phyloP scores from a whole-genome alignment of 2,888 invertebrate genomes.

The Acronicta aceris region DNA sequence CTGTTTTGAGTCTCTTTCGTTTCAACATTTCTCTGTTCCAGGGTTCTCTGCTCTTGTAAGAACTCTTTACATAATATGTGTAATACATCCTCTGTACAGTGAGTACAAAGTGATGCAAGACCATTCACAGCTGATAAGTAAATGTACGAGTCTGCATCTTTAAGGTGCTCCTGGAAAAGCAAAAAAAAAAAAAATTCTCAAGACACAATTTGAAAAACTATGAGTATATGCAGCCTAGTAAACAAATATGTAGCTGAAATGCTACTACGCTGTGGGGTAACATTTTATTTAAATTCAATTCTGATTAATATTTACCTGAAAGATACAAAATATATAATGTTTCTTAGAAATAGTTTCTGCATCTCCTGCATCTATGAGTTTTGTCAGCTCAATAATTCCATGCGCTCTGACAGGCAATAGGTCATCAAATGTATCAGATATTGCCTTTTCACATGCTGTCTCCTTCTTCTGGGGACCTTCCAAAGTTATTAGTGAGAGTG shows the following conservation, averaged over 20 bases:
- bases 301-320: conserved; percentile 88
- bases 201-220: too few species aligned
- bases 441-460: conserved; percentile 89
- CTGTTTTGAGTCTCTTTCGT: conserved; percentile 78
- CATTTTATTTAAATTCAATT: too few species aligned
- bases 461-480: conserved; percentile 60
- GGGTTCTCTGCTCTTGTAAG: conserved; percentile 68
- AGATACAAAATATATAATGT: conserved; percentile 91
- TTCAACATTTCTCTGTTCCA: conserved; percentile 58
- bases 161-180: conserved; percentile 91
- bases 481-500: conserved; percentile 69
- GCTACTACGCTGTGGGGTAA: too few species aligned
- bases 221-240: too few species aligned
- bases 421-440: conserved; percentile 92
- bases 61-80: conserved; percentile 92
- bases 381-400: conserved; percentile 92
- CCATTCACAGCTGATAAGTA: conserved; percentile 94
- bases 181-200: not conserved
- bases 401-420: conserved; percentile 95
- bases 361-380: conserved; percentile 92
- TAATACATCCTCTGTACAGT: conserved; percentile 92
- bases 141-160: conserved; percentile 94
- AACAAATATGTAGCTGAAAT: too few species aligned
- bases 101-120: conserved; percentile 91
- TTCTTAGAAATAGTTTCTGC: conserved; percentile 90